Evolutionary conservation across 2,888 invertebrate species (phyloP).

Genomic region (Eumerus sabulonum): DNA sequence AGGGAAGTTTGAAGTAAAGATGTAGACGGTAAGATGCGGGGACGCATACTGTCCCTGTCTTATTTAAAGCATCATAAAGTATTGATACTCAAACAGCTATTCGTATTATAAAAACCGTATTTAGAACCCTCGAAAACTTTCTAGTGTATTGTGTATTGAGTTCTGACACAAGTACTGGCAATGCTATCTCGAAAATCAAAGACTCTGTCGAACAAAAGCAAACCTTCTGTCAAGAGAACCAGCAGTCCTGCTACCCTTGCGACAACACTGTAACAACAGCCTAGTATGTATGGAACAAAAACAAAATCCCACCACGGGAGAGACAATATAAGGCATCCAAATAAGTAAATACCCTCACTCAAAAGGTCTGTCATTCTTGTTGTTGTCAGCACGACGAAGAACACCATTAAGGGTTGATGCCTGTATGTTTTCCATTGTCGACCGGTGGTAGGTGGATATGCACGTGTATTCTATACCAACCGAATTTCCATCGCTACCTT

Average conservation of each 20-base stretch:
- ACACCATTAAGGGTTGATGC: conserved; percentile 31
- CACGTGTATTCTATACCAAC: conserved; percentile 27
- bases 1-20: too few relatives aligned
- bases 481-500: not conserved
- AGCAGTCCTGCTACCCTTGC: not conserved
- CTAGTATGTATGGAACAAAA: too few relatives aligned
- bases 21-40: too few relatives aligned
- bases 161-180: too few relatives aligned
- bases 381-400: conserved; percentile 19
- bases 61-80: too few relatives aligned
- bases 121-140: too few relatives aligned
- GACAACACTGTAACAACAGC: too few relatives aligned
- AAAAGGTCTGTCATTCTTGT: not conserved
- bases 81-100: too few relatives aligned
- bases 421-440: conserved; percentile 31
- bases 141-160: too few relatives aligned
- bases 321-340: not conserved
- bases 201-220: not conserved
- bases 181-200: not conserved
- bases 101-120: too few relatives aligned
- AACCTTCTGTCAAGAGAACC: conserved; percentile 17
- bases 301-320: not conserved
- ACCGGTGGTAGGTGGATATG: conserved; percentile 43
- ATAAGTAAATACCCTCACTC: not conserved
- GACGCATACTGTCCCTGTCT: too few relatives aligned